Conservation (phyloP, 2,113 vertebrate species). For the Gadus chalcogrammus region DNA sequence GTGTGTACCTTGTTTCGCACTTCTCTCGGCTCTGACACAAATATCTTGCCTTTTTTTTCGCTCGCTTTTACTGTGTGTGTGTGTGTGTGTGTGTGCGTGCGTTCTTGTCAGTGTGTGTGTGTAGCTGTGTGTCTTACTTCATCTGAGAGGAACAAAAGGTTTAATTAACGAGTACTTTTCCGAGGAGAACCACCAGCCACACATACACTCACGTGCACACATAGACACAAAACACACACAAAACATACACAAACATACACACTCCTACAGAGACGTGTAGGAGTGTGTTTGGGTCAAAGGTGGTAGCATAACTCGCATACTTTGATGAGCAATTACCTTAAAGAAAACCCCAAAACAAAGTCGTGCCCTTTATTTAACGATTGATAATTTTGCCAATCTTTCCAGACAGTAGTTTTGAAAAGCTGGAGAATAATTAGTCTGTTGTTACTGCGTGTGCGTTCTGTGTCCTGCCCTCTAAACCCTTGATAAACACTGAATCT, state of each 20-base stretch:
- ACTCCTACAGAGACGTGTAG: background rate
- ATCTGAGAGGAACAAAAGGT: conserved; percentile 62
- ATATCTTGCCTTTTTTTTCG: conserved; percentile 68
- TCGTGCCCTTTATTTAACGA: too few species aligned
- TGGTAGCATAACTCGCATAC: too few species aligned
- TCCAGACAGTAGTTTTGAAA: too few species aligned
- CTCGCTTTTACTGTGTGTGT: background rate
- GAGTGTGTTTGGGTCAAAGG: background rate
- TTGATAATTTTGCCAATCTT: too few species aligned
- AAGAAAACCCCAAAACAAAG: too few species aligned
- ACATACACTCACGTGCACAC: background rate
- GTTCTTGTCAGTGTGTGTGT: conserved; percentile 10
- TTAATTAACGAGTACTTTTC: conserved; percentile 66
- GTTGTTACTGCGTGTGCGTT: too few species aligned
- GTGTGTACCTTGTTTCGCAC: conserved; percentile 62
- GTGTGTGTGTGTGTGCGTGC: conserved; percentile 26
- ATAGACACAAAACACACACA: conserved; percentile 7
- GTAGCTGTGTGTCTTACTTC: conserved; percentile 40
- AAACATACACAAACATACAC: conserved; percentile 20
- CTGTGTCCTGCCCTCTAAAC: too few species aligned
- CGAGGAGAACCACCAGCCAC: background rate
- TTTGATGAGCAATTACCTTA: too few species aligned
- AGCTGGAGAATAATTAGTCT: too few species aligned
- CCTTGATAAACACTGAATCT: too few species aligned
- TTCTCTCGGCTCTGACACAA: conserved; percentile 55